phyloP scores from a whole-genome alignment of 2,797 vertebrate species.

The Gallinago stenura region DNA sequence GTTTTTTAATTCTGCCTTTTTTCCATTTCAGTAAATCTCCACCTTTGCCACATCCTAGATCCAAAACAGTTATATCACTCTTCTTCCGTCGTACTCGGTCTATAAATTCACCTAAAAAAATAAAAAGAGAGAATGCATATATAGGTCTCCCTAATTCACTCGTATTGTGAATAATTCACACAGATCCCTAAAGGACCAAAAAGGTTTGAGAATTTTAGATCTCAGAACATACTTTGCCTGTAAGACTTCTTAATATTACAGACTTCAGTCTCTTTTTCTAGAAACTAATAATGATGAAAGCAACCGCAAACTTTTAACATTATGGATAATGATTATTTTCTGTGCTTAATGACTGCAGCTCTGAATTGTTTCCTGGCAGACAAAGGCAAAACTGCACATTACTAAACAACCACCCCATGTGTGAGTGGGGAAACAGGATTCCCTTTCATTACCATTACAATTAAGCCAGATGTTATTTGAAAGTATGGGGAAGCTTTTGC shows the following conservation, averaged over 20 bases:
- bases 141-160: background rate
- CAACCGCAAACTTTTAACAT: background rate
- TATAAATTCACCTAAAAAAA: constrained; percentile 85
- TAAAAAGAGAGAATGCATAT: background rate
- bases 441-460: background rate
- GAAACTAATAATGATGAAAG: background rate
- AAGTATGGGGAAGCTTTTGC: background rate
- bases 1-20: constrained; percentile 89
- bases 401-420: background rate
- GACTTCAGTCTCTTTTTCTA: background rate
- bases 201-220: background rate
- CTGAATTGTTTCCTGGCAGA: background rate
- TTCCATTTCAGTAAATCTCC: constrained; percentile 97
- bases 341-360: background rate
- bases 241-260: background rate
- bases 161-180: background rate
- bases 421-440: background rate
- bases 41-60: constrained; percentile 97
- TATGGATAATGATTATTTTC: background rate
- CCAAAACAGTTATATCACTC: constrained; percentile 87
- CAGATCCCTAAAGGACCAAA: background rate
- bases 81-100: constrained; percentile 82
- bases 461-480: background rate
- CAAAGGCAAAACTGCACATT: background rate
- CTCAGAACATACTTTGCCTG: background rate